Evolutionary conservation across 1,140 invertebrate species (phyloP).

Genomic region (Asobara japonica): DNA sequence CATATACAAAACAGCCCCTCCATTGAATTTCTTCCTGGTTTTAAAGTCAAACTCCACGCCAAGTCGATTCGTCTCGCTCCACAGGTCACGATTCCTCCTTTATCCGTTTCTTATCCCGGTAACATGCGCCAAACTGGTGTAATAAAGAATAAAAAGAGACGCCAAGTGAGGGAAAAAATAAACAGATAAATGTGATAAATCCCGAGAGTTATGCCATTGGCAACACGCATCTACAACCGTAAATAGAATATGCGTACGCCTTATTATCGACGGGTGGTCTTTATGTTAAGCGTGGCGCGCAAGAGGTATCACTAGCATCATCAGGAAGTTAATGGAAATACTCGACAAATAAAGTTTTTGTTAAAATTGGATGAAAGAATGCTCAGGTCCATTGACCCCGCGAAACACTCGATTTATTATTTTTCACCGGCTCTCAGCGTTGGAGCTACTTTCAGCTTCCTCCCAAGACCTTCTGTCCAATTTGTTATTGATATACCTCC

Average conservation of each 20-base stretch:
- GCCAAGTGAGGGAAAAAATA: neutral
- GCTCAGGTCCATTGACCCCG: neutral
- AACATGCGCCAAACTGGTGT: neutral
- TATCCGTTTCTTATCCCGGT: neutral
- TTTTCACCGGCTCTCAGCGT: neutral
- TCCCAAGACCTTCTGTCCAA: neutral
- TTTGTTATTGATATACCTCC: slow-evolving; percentile 48
- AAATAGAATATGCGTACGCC: neutral
- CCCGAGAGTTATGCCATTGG: neutral
- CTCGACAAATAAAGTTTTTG: too few relatives aligned
- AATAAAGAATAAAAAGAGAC: neutral
- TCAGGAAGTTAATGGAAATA: neutral
- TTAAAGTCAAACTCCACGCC: neutral
- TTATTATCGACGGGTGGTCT: too few relatives aligned
- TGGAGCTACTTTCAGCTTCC: neutral
- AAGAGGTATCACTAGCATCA: too few relatives aligned
- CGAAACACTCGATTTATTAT: neutral
- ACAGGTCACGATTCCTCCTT: neutral
- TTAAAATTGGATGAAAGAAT: neutral
- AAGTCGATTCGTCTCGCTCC: neutral
- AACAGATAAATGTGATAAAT: neutral
- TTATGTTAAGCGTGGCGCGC: too few relatives aligned
- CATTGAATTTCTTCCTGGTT: neutral
- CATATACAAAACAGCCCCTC: neutral
- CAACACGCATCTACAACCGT: neutral